Conservation (phyloP, 64 coral and sea anemone species). For the Dendronephthya gigantea region DNA sequence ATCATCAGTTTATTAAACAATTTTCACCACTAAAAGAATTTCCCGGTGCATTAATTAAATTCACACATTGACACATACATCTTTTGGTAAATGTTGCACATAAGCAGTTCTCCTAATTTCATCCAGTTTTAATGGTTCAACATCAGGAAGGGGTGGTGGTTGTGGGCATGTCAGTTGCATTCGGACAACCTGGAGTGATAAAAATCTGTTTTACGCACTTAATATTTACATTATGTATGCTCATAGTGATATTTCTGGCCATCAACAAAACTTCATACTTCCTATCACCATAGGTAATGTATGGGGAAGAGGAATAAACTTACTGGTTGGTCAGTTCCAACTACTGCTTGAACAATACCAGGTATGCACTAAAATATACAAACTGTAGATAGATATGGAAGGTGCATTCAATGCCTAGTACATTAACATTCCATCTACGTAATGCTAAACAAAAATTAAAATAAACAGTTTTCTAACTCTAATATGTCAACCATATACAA, state of each 20-base stretch:
- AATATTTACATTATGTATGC: not conserved
- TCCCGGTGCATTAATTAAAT: no score
- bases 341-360: not conserved
- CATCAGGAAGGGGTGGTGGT: slow-evolving; percentile 62
- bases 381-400: not conserved
- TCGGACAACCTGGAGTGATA: not conserved
- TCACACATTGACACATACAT: no score
- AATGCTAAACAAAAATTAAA: no score
- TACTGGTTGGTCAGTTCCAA: not conserved
- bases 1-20: not conserved
- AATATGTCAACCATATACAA: no score
- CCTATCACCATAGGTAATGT: no score
- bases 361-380: not conserved
- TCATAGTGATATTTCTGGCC: not conserved
- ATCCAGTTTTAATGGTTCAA: slow-evolving; percentile 81
- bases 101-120: slow-evolving; percentile 92
- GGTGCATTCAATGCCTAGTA: not conserved
- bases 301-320: no score
- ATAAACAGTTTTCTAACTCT: no score
- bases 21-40: no score
- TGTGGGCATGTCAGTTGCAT: slow-evolving; percentile 60
- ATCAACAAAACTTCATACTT: no score
- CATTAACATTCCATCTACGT: no score
- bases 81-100: slow-evolving; percentile 70
- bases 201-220: not conserved